These are phyloP conservation scores for Nasonia giraulti DNA, from an alignment of 1,140 invertebrate species.

Conservation along the genomic window DNA sequence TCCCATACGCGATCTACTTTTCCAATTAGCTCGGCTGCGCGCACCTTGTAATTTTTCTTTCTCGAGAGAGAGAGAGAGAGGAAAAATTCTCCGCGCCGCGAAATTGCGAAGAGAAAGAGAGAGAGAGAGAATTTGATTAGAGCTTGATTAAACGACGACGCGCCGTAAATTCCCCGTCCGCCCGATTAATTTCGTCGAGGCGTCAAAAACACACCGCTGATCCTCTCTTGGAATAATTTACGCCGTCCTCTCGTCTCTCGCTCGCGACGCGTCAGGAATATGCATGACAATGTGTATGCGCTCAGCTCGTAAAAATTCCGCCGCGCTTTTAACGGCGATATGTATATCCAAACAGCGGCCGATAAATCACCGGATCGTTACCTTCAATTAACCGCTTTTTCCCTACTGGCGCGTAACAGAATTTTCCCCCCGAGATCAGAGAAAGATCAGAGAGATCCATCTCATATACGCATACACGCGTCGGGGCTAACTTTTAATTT, in stretches of 20 bases:
- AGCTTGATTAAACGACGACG: conserved; percentile 49
- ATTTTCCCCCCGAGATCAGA: background rate
- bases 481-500: conserved; percentile 62
- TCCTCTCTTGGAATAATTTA: background rate
- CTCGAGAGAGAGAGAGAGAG: background rate
- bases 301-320: conserved; percentile 24
- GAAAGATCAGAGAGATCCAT: conserved; percentile 17
- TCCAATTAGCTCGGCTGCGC: background rate
- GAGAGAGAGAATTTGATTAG: background rate
- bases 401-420: background rate
- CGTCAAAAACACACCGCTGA: conserved; percentile 12
- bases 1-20: conserved; percentile 25
- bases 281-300: background rate
- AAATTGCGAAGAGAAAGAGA: background rate
- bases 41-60: background rate
- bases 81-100: background rate
- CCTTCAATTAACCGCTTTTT: background rate
- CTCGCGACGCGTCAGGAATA: background rate
- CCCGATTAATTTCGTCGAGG: conserved; percentile 58
- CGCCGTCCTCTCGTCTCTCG: background rate
- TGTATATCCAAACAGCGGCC: background rate
- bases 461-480: background rate
- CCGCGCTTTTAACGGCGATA: conserved; percentile 17
- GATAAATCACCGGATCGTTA: background rate
- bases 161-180: conserved; percentile 44